Conservation (phyloP, 1,140 invertebrate species). For the Manduca sexta region DNA sequence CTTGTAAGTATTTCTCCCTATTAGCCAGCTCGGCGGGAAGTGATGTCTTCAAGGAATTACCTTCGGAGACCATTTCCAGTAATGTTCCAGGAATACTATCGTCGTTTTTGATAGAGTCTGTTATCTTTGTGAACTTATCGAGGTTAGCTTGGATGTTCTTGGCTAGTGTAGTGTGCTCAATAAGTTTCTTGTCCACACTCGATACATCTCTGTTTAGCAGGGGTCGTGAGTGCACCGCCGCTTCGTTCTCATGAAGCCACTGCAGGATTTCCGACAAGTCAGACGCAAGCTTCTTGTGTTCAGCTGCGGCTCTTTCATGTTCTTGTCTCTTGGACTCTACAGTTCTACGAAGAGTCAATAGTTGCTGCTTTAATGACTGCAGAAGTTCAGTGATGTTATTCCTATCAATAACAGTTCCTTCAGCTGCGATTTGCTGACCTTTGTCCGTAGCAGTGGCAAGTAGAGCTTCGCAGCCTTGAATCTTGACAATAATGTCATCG, state of each 20-base stretch:
- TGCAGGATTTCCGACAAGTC: slow-evolving; percentile 88
- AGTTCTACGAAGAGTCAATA: slow-evolving; percentile 83
- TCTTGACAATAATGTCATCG: slow-evolving; percentile 87
- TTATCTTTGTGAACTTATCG: slow-evolving; percentile 79
- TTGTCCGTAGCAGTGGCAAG: slow-evolving; percentile 91
- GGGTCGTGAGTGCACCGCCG: slow-evolving; percentile 85
- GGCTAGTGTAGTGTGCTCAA: slow-evolving; percentile 83
- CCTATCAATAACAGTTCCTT: slow-evolving; percentile 88
- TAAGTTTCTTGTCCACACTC: slow-evolving; percentile 86
- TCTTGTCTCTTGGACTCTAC: slow-evolving; percentile 91
- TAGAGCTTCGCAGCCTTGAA: slow-evolving; percentile 91
- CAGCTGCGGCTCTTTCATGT: slow-evolving; percentile 89
- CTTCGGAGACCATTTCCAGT: slow-evolving; percentile 88
- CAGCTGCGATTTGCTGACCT: slow-evolving; percentile 91
- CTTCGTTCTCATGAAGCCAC: slow-evolving; percentile 90
- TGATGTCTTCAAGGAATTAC: slow-evolving; percentile 82
- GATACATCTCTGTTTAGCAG: slow-evolving; percentile 84
- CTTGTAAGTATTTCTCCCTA: slow-evolving; percentile 84
- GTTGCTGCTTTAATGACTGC: slow-evolving; percentile 88
- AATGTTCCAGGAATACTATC: slow-evolving; percentile 85
- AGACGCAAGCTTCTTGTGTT: slow-evolving; percentile 85
- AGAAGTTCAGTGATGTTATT: slow-evolving; percentile 91
- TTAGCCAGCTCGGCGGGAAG: slow-evolving; percentile 87
- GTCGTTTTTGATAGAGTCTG: slow-evolving; percentile 80
- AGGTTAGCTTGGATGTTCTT: slow-evolving; percentile 82